Evolutionary conservation across 2,113 vertebrate genomes (phyloP).

Genomic region (Laticauda colubrina): DNA sequence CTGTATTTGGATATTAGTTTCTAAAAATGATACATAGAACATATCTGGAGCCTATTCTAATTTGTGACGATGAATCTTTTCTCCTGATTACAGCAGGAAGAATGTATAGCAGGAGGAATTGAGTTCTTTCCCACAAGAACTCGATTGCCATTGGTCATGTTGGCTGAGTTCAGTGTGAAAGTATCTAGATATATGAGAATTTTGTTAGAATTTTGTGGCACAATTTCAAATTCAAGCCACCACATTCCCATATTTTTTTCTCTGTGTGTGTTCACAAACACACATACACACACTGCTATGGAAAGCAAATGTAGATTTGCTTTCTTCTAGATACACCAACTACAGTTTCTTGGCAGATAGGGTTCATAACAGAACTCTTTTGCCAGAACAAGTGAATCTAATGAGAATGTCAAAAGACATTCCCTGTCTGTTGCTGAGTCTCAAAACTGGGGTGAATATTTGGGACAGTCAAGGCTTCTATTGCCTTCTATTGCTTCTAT

Average conservation of each 20-base stretch:
- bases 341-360: neutral
- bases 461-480: neutral
- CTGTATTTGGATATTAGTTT: neutral
- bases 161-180: neutral
- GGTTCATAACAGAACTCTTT: neutral
- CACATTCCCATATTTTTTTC: neutral
- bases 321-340: neutral
- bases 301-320: neutral
- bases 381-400: neutral
- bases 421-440: neutral
- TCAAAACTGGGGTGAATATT: neutral
- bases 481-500: neutral
- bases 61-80: too few relatives aligned
- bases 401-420: neutral
- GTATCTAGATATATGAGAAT: neutral
- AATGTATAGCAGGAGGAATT: too few relatives aligned
- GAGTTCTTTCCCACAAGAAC: too few relatives aligned
- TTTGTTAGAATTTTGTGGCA: neutral
- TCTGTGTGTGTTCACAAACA: neutral
- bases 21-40: neutral
- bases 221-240: neutral
- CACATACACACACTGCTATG: neutral
- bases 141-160: neutral
- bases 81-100: too few relatives aligned
- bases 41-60: too few relatives aligned